Conservation (phyloP, 2,113 vertebrate species). For the Sylvietta virens region DNA sequence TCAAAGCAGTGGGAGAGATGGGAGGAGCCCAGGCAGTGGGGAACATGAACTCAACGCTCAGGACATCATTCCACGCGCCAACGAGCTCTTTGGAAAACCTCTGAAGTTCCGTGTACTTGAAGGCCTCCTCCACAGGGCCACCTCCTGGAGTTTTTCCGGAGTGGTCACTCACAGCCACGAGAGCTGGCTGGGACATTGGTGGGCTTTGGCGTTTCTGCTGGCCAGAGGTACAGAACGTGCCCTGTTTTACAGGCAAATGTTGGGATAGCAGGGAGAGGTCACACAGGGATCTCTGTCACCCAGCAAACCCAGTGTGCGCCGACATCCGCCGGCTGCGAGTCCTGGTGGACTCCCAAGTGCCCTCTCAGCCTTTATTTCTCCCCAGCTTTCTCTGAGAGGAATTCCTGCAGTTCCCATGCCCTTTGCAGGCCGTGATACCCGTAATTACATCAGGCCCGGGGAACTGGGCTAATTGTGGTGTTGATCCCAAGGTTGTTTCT, state of each 20-base stretch:
- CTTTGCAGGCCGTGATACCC: not conserved
- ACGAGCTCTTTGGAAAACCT: not conserved
- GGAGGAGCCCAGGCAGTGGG: not conserved
- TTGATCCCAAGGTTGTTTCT: not conserved
- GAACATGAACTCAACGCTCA: accelerated
- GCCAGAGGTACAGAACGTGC: accelerated
- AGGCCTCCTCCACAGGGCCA: not conserved
- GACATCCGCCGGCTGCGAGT: not conserved
- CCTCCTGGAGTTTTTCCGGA: not conserved
- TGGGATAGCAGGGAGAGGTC: not conserved
- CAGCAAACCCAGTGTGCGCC: not conserved
- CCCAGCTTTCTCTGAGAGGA: not conserved
- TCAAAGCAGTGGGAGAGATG: not conserved
- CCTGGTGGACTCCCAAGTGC: not conserved
- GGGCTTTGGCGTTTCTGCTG: not conserved
- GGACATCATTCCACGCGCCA: not conserved
- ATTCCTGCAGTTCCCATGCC: not conserved
- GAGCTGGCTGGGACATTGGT: accelerated
- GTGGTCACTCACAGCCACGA: accelerated
- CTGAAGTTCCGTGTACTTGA: accelerated
- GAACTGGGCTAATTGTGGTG: not conserved
- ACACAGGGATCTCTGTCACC: not conserved
- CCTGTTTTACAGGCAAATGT: not conserved
- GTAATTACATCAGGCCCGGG: not conserved
- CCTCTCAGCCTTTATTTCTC: not conserved